phyloP scores from a whole-genome alignment of 2,888 invertebrate species.

The Hemithea aestivaria region DNA sequence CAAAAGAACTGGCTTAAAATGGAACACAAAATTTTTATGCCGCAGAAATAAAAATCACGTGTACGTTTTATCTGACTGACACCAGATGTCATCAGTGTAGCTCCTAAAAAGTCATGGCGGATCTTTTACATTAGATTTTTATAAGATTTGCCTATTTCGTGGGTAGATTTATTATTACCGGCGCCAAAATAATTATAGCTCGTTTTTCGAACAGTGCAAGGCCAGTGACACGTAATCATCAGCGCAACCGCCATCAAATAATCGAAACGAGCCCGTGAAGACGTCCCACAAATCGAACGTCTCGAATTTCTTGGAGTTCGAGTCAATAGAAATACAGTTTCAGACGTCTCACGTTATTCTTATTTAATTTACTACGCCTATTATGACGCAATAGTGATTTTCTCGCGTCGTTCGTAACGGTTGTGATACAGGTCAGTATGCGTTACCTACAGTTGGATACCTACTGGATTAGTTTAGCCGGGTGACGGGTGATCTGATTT shows the following conservation, averaged over 20 bases:
- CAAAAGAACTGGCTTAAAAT: conserved; percentile 54
- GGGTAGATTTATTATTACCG: conserved; percentile 71
- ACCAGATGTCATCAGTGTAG: conserved; percentile 70
- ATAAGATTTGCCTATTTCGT: conserved; percentile 65
- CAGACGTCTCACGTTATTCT: conserved; percentile 53
- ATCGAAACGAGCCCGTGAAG: conserved; percentile 43
- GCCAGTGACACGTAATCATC: conserved; percentile 54
- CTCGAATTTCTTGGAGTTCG: conserved; percentile 66
- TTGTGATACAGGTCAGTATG: conserved; percentile 56
- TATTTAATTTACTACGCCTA: conserved; percentile 56
- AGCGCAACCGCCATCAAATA: conserved; percentile 42
- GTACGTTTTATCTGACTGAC: conserved; percentile 40
- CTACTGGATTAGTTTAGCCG: conserved; percentile 27
- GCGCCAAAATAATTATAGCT: conserved; percentile 60
- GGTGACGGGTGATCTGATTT: conserved; percentile 32
- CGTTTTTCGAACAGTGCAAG: conserved; percentile 55
- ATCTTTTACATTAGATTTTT: conserved; percentile 69
- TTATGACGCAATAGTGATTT: conserved; percentile 64
- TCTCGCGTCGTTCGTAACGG: conserved; percentile 45
- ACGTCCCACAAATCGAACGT: conserved; percentile 57
- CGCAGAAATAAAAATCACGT: conserved; percentile 68
- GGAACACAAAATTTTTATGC: conserved; percentile 55
- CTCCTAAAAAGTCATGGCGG: conserved; percentile 71
- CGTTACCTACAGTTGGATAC: conserved; percentile 22
- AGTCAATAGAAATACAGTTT: conserved; percentile 56